These are phyloP conservation scores for Leptonema lineaticorne DNA, from an alignment of 1,140 invertebrate species.

Conservation along the genomic window DNA sequence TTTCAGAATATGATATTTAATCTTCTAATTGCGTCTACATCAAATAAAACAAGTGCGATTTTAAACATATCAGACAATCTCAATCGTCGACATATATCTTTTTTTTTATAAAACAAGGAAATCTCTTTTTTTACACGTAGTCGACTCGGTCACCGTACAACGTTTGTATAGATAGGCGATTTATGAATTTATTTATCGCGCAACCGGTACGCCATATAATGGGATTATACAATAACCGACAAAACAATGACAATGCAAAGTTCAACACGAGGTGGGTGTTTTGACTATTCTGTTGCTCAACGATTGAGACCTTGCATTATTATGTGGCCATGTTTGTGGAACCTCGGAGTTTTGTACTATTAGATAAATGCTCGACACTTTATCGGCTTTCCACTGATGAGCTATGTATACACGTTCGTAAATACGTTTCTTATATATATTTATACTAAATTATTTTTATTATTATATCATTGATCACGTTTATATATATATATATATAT, in stretches of 20 bases:
- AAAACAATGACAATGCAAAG: constrained; percentile 19
- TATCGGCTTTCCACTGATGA: constrained; percentile 14
- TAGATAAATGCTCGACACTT: constrained; percentile 12
- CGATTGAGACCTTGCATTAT: constrained; percentile 15
- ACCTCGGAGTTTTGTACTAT: too few relatives aligned
- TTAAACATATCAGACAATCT: too few relatives aligned
- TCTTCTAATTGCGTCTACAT: too few relatives aligned
- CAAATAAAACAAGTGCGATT: too few relatives aligned
- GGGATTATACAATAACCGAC: constrained; percentile 14
- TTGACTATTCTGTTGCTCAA: constrained; percentile 16
- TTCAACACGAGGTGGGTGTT: constrained; percentile 13
- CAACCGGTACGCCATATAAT: constrained; percentile 8
- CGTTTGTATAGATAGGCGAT: too few relatives aligned
- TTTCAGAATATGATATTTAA: too few relatives aligned
- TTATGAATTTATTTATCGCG: constrained; percentile 3
- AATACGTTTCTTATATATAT: constrained; percentile 1
- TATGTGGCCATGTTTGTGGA: background rate
- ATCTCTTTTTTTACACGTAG: too few relatives aligned
- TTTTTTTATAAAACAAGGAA: too few relatives aligned
- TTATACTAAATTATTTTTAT: background rate
- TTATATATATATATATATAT: background rate
- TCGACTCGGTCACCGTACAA: too few relatives aligned
- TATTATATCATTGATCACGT: background rate
- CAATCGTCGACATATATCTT: too few relatives aligned
- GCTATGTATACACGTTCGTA: background rate